A percentile compares a stretch with the other conserved stretches of the same genome.
Evolutionary conservation across 2,113 vertebrate species (phyloP).

Genomic region (Orthonyx spaldingii): DNA sequence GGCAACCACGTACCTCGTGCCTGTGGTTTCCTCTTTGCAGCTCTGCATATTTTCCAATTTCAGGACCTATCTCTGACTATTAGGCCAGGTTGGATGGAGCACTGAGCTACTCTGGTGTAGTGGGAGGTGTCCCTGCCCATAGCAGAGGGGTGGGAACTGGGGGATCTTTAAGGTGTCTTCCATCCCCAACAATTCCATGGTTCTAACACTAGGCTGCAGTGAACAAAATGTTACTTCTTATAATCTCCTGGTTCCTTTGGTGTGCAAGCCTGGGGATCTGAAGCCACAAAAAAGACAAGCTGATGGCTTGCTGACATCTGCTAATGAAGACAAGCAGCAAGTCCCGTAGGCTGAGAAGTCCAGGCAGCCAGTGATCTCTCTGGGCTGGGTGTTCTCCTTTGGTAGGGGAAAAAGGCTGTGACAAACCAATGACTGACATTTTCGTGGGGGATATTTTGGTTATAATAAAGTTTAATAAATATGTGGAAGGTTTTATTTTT

Average conservation of each 20-base stretch:
- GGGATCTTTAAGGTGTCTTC: not conserved
- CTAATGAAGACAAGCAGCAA: not conserved
- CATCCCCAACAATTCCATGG: not conserved
- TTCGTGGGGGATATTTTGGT: not conserved
- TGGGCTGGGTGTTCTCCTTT: not conserved
- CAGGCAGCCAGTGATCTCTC: not conserved
- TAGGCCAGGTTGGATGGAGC: not conserved
- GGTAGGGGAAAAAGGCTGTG: not conserved
- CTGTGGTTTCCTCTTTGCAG: not conserved
- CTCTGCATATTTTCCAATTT: not conserved
- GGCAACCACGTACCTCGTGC: fast-evolving
- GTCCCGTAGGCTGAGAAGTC: not conserved
- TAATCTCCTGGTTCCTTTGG: not conserved
- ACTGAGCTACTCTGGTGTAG: not conserved
- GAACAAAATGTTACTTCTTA: not conserved
- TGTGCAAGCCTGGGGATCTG: not conserved
- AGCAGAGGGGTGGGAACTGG: not conserved
- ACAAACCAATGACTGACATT: not conserved
- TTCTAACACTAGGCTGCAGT: not conserved
- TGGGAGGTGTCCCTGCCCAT: not conserved
- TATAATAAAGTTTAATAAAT: not conserved
- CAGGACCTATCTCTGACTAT: not conserved
- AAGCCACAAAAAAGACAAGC: not conserved
- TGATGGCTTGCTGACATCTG: not conserved
- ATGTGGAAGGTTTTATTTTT: not conserved